These are phyloP conservation scores for Pterophyllum scalare DNA, from an alignment of 2,113 vertebrate genomes.

Conservation along the genomic window DNA sequence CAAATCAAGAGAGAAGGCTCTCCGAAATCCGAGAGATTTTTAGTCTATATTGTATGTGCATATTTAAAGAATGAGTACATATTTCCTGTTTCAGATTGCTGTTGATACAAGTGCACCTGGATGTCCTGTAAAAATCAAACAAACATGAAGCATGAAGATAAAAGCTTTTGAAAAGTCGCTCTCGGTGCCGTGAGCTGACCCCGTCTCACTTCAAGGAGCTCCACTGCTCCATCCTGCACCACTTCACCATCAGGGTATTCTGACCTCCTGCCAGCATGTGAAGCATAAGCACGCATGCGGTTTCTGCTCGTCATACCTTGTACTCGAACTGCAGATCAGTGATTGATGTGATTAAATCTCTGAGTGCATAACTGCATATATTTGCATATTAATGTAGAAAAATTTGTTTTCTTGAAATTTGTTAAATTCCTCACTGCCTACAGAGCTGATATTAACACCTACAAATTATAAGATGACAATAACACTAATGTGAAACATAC, in stretches of 20 bases:
- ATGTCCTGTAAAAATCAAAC: background rate
- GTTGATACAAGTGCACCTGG: background rate
- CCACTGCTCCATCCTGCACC: background rate
- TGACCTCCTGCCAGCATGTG: background rate
- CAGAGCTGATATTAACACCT: background rate
- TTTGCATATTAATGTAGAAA: constrained; percentile 15
- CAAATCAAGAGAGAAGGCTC: background rate
- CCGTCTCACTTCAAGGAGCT: background rate
- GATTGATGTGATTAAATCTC: background rate
- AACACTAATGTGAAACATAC: background rate
- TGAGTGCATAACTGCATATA: background rate
- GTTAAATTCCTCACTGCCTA: background rate
- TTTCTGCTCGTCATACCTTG: background rate
- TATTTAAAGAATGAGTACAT: background rate
- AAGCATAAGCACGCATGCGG: accelerated
- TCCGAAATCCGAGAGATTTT: background rate
- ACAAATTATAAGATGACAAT: constrained; percentile 11
- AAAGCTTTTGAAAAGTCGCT: background rate
- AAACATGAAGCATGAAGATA: background rate
- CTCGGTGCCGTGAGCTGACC: background rate
- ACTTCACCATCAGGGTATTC: background rate
- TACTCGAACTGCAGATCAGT: background rate
- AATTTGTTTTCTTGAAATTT: background rate
- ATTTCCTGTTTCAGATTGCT: background rate
- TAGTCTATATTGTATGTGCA: accelerated